Conservation (phyloP, 1,140 invertebrate species). For the Watersipora subatra region DNA sequence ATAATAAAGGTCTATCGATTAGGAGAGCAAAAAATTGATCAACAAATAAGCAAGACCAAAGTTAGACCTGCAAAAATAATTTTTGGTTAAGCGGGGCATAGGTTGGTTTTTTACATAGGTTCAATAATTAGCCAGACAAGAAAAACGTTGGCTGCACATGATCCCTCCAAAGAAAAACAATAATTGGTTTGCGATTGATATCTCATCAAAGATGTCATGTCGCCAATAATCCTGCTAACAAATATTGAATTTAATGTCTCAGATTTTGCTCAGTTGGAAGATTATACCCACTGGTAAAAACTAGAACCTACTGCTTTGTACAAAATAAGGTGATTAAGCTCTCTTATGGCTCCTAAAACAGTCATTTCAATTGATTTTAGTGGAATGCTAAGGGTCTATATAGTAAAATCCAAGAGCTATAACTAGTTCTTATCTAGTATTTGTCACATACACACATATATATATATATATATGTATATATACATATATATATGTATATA, state of each 20-base stretch:
- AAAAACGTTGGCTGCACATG: too few species aligned
- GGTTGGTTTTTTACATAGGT: too few species aligned
- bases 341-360: background rate
- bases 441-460: background rate
- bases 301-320: background rate
- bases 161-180: too few species aligned
- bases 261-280: background rate
- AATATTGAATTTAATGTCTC: background rate
- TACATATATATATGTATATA: background rate
- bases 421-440: background rate
- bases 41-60: too few species aligned
- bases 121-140: too few species aligned
- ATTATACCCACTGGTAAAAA: background rate
- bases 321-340: background rate
- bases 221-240: background rate
- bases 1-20: too few species aligned
- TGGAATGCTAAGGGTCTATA: background rate
- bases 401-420: background rate
- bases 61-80: too few species aligned
- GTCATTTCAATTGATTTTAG: too few species aligned
- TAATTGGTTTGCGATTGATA: too few species aligned
- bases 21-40: too few species aligned
- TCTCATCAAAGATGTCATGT: too few species aligned
- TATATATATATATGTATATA: conserved; percentile 1
- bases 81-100: too few species aligned